phyloP scores from a whole-genome alignment of 2,113 vertebrate species.

The Barnardius zonarius region DNA sequence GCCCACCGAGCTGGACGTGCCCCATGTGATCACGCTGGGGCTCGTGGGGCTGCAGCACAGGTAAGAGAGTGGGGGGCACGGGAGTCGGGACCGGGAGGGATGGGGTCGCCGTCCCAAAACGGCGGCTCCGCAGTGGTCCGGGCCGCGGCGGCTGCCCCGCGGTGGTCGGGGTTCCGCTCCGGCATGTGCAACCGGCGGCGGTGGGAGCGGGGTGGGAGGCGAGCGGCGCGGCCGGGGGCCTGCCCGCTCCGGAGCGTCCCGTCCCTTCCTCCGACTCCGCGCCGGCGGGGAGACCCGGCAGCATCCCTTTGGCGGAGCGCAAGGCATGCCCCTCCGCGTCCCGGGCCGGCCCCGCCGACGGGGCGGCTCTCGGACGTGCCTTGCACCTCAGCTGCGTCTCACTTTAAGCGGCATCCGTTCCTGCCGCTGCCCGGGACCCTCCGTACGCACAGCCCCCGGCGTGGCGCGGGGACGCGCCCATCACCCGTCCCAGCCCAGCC shows the following conservation, averaged over 20 bases:
- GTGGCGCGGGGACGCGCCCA: background rate
- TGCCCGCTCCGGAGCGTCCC: background rate
- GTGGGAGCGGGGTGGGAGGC: background rate
- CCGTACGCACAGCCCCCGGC: background rate
- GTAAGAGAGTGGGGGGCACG: conserved; percentile 64
- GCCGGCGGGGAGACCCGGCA: background rate
- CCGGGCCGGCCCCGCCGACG: background rate
- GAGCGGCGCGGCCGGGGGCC: background rate
- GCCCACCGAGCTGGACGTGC: conserved; percentile 94
- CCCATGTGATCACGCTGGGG: conserved; percentile 90
- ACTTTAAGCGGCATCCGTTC: background rate
- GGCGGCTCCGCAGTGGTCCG: background rate
- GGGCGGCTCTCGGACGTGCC: background rate
- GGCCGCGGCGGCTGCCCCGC: background rate
- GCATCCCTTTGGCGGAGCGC: background rate
- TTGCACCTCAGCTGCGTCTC: background rate
- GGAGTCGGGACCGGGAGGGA: background rate
- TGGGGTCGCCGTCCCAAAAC: background rate
- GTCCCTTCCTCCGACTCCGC: background rate
- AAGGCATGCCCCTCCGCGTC: background rate
- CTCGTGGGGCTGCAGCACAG: conserved; percentile 94
- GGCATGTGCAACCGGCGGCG: background rate
- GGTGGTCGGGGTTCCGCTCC: background rate
- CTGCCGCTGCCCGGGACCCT: background rate
- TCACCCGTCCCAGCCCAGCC: background rate